Percentiles rank a stretch among this genome's conserved stretches.
These are phyloP conservation scores for Carduelis carduelis DNA, from an alignment of 2,797 vertebrate species.

Conservation along the genomic window DNA sequence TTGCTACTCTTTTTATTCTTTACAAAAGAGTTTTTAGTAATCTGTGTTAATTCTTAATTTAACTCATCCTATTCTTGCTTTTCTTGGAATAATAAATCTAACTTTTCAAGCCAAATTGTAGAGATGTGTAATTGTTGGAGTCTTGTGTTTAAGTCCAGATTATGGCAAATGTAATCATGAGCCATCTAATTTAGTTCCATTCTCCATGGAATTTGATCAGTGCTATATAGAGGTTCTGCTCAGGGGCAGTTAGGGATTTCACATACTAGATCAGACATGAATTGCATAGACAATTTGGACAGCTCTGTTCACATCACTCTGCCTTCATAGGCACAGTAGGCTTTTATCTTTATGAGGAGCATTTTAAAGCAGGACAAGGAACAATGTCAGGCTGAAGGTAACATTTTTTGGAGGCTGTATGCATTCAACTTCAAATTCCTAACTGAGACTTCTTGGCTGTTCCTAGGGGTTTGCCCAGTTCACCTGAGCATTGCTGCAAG, in stretches of 20 bases:
- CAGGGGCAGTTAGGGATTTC: background rate
- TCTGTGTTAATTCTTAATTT: background rate
- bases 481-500: background rate
- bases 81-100: background rate
- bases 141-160: background rate
- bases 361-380: background rate
- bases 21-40: background rate
- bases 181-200: background rate
- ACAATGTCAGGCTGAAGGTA: background rate
- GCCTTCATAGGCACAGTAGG: background rate
- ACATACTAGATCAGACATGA: background rate
- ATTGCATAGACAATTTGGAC: background rate
- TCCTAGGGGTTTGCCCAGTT: background rate
- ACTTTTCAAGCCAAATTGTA: background rate
- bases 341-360: background rate
- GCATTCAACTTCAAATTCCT: background rate
- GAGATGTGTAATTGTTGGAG: background rate
- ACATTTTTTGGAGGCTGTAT: background rate
- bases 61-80: background rate
- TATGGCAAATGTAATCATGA: background rate
- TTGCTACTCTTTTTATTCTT: background rate
- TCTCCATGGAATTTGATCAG: background rate
- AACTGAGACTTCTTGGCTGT: background rate
- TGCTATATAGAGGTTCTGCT: background rate
- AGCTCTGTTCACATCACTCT: background rate